These are phyloP conservation scores for Epizoanthus rinbou DNA, from an alignment of 92 coral and sea anemone species.

Conservation along the genomic window DNA sequence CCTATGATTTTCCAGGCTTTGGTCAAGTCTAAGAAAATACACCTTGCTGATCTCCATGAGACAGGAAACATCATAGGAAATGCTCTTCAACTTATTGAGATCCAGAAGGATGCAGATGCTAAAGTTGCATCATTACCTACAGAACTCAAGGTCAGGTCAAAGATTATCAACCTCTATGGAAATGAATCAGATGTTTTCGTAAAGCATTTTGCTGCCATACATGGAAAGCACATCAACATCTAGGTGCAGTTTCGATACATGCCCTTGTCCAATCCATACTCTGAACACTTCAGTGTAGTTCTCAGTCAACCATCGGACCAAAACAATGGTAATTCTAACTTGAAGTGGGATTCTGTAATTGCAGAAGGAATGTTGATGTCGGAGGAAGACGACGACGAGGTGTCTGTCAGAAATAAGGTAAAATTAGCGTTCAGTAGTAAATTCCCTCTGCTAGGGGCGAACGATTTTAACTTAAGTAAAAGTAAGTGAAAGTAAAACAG, in stretches of 20 bases:
- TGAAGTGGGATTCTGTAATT: conserved; percentile 46
- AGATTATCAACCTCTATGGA: conserved; percentile 53
- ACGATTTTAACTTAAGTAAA: too few species aligned
- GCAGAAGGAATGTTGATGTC: conserved; percentile 39
- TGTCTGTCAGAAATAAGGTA: not conserved
- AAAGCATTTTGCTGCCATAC: conserved; percentile 37
- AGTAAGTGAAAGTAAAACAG: too few species aligned
- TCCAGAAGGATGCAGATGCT: conserved; percentile 41
- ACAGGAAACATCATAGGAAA: conserved; percentile 28
- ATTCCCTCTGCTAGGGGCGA: too few species aligned
- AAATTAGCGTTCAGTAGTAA: too few species aligned
- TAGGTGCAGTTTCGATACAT: conserved; percentile 32
- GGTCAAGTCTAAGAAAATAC: conserved; percentile 33
- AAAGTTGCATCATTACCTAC: conserved; percentile 36
- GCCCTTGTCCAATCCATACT: conserved; percentile 40
- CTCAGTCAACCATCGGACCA: conserved; percentile 23
- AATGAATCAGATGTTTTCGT: conserved; percentile 58
- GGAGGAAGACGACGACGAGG: conserved; percentile 28
- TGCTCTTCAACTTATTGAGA: conserved; percentile 41
- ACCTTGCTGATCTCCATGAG: conserved; percentile 39
- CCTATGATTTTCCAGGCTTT: conserved; percentile 60
- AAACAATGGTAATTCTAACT: not conserved
- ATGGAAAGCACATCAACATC: conserved; percentile 40
- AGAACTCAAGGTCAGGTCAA: conserved; percentile 32
- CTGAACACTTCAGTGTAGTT: conserved; percentile 10